Base-by-base conservation (phyloP, 2,888 invertebrate species). In the Volucella inflata region DNA sequence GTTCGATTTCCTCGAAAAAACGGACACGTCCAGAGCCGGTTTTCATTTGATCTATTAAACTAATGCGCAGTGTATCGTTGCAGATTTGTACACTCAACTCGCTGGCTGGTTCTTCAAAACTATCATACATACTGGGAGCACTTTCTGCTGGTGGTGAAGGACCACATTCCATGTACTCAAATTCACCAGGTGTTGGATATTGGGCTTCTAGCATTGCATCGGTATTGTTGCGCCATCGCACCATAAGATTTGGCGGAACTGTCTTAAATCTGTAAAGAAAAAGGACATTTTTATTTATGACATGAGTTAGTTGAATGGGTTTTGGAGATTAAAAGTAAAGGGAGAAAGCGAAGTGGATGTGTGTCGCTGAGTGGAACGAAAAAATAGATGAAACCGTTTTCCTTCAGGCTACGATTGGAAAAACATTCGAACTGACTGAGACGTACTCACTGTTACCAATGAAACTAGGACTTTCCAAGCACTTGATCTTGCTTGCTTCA, bases 131-230 rank as follows among this genome's bases (percentile, higher is more conserved):
- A 90, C 95, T 95, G 88, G 96, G 95, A 55, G 96, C 95, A 92
- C 96, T 96, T 91, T 96, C 96, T 78, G 96, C 95, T 40, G 96
- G 96, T 9, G 96, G 96, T 16, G 96, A 95, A 48, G 95, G 95
- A 76, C 96, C 96, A 89, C 95, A 95, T 91, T 96, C 95, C 93
- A 96, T 95, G 91, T 95, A 96, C 91, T 95, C 95, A 91, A 95
- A 95, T 92, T 95, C 95, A 87, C 91, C 91, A 77, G 91, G 88
- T 89, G 95, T 94, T 84, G 95, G 95, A 90, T 94, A 94, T 90
- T 95, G 95, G 87, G 95, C 94, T 90, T 95, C 95, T 88, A 95
- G 93, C 91, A 94, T 92, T 87, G 93, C 91, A 88, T 93, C 91
- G 68, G 92, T 91, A 89, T 94, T 94, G 64, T 94, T 92, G 16